Conservation (phyloP, 2,797 vertebrate genomes). For the Pseudochirops cupreus region DNA sequence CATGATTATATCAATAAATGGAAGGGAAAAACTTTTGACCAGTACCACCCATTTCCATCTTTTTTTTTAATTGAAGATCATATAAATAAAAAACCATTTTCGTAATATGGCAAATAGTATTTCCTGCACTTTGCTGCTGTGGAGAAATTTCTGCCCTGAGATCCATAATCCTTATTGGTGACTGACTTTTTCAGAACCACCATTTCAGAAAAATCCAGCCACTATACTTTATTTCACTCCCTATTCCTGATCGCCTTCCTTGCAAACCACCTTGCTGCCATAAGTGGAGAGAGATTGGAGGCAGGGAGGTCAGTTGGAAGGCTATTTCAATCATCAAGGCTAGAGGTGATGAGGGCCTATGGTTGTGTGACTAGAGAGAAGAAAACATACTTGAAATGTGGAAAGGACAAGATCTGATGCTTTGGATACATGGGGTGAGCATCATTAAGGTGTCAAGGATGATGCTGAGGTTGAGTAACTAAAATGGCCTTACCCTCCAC, state of each 20-base stretch:
- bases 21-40: too few relatives aligned
- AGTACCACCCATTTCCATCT: too few relatives aligned
- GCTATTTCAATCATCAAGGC: not conserved
- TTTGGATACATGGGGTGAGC: not conserved
- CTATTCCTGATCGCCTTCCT: not conserved
- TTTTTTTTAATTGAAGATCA: too few relatives aligned
- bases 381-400: not conserved
- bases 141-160: not conserved
- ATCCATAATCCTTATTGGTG: not conserved
- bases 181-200: not conserved
- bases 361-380: not conserved
- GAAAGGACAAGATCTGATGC: not conserved
- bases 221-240: not conserved
- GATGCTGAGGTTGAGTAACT: not conserved
- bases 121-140: not conserved
- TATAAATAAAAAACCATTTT: too few relatives aligned
- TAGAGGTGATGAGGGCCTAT: not conserved
- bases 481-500: not conserved
- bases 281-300: not conserved
- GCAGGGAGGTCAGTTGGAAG: not conserved
- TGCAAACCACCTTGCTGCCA: not conserved
- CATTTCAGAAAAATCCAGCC: not conserved
- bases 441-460: not conserved
- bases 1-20: too few relatives aligned
- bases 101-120: too few relatives aligned